A percentile compares a stretch with the other conserved stretches of the same genome.
Evolutionary conservation across 2,888 invertebrate genomes (phyloP).

Genomic region (Leptura quadrifasciata): DNA sequence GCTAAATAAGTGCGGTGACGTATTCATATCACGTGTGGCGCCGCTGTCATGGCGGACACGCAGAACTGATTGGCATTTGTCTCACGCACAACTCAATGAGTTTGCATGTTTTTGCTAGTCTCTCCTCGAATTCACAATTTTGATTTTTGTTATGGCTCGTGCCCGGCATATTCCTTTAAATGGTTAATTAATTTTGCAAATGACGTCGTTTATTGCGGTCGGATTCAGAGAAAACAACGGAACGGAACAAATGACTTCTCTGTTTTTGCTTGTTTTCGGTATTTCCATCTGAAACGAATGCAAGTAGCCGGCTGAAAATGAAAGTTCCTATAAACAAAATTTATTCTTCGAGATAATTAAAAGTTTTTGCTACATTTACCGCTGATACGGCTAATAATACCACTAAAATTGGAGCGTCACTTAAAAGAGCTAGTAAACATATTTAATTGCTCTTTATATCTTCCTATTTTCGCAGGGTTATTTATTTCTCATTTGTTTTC

Average conservation of each 20-base stretch:
- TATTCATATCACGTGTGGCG: conserved; percentile 65
- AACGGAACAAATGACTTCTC: conserved; percentile 51
- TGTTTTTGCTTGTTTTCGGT: conserved; percentile 50
- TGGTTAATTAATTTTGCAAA: conserved; percentile 60
- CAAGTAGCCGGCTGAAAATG: conserved; percentile 40
- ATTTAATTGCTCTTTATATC: background rate
- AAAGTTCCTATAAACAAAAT: conserved; percentile 12
- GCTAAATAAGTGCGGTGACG: conserved; percentile 49
- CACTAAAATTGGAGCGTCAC: background rate
- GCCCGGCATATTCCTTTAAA: conserved; percentile 52
- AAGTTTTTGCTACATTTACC: conserved; percentile 17
- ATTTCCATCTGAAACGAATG: conserved; percentile 48
- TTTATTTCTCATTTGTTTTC: background rate
- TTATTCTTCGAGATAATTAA: conserved; percentile 8
- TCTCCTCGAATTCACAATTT: conserved; percentile 56
- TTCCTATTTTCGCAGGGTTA: background rate
- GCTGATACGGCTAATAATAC: conserved; percentile 5
- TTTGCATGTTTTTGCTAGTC: conserved; percentile 60
- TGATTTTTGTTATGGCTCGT: conserved; percentile 50
- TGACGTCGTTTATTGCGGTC: conserved; percentile 58
- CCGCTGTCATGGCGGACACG: conserved; percentile 62
- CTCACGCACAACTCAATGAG: conserved; percentile 63
- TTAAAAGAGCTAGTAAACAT: background rate
- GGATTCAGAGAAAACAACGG: conserved; percentile 55
- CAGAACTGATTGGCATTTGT: conserved; percentile 58